Evolutionary conservation across 2,113 vertebrate species (phyloP).

Genomic region (Genyomyrus donnyi): DNA sequence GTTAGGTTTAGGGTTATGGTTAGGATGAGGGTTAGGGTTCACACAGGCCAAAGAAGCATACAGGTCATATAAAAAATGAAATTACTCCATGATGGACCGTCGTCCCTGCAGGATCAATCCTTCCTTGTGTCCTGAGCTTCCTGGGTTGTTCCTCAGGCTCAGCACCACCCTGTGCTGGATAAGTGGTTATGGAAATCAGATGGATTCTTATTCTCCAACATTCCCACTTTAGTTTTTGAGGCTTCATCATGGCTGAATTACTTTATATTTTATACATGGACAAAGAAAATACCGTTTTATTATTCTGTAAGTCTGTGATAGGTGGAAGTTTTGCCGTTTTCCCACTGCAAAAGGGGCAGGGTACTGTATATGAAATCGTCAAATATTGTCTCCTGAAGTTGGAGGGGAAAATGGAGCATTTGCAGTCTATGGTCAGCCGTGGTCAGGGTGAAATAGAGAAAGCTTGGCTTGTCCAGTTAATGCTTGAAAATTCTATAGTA

Average conservation of each 20-base stretch:
- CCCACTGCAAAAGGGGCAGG: neutral
- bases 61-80: neutral
- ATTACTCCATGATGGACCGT: neutral
- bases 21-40: neutral
- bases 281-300: neutral
- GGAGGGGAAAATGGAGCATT: neutral
- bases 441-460: neutral
- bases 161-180: neutral
- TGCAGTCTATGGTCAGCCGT: neutral
- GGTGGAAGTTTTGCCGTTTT: neutral
- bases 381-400: conserved; percentile 33
- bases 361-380: neutral
- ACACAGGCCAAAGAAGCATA: neutral
- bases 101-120: neutral
- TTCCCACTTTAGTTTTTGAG: neutral
- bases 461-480: neutral
- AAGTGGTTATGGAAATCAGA: neutral
- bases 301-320: neutral
- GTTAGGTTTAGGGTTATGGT: neutral
- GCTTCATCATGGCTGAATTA: neutral
- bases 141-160: neutral
- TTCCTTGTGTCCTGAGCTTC: neutral
- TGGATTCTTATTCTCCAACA: neutral
- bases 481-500: neutral
- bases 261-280: neutral